Evolutionary conservation across 2,888 invertebrate species (phyloP).

Genomic region (Pimpla rufipes): DNA sequence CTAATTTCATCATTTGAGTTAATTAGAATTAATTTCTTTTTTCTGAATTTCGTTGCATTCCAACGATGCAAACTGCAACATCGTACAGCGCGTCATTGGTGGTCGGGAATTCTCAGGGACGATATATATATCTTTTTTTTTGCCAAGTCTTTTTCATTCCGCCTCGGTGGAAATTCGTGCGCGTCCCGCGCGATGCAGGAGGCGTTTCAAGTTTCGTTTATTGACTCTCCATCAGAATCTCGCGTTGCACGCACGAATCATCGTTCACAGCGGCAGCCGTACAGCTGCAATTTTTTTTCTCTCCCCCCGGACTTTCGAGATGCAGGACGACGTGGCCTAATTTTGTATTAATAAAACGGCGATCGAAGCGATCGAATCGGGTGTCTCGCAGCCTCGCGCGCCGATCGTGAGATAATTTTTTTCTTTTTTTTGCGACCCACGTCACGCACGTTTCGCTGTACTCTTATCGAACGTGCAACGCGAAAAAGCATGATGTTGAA

Average conservation of each 20-base stretch:
- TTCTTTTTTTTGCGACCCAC: neutral
- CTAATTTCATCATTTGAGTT: no score
- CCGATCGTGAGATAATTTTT: constrained; percentile 4
- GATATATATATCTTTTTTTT: neutral
- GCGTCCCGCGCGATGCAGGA: constrained; percentile 5
- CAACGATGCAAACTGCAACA: no score
- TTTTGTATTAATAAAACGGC: constrained; percentile 33
- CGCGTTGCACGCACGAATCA: constrained; percentile 33
- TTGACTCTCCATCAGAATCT: constrained; percentile 11
- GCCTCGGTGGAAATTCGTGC: constrained; percentile 8
- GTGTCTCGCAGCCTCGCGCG: neutral
- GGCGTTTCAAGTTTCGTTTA: constrained; percentile 31
- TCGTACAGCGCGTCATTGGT: neutral
- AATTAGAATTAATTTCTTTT: no score
- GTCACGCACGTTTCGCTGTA: neutral
- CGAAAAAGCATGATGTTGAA: no score
- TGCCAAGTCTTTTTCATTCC: neutral
- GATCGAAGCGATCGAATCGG: constrained; percentile 1
- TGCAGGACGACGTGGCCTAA: constrained; percentile 29
- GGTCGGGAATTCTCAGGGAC: neutral
- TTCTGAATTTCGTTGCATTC: no score
- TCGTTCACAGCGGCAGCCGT: neutral
- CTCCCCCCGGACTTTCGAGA: neutral
- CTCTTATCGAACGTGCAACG: no score
- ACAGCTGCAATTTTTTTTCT: neutral